Conservation (phyloP, 1,140 invertebrate species). For the Monomorium pharaonis region DNA sequence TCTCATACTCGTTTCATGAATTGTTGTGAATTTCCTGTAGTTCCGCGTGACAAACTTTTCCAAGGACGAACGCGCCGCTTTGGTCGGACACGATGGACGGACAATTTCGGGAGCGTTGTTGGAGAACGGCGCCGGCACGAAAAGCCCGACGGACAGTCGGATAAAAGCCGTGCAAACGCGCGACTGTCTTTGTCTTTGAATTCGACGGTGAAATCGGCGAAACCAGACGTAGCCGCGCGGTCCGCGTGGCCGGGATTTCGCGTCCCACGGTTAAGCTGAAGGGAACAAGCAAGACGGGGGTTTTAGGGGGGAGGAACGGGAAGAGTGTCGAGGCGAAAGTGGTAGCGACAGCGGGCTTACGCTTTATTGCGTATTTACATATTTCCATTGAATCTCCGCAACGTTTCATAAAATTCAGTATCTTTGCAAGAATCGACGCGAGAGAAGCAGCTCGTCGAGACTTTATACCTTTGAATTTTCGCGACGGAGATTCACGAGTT, state of each 20-base stretch:
- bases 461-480: conserved; percentile 72
- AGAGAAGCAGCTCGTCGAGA: conserved; percentile 63
- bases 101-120: not conserved
- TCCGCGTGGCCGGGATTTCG: conserved; percentile 24
- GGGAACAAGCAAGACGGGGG: no score
- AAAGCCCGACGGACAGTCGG: not conserved
- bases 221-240: not conserved
- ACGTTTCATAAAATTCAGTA: conserved; percentile 76
- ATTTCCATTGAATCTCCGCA: conserved; percentile 69
- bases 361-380: conserved; percentile 77
- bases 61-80: not conserved
- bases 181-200: conserved; percentile 39
- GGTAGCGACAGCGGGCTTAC: conserved; percentile 46
- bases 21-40: not conserved
- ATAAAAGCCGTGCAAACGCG: conserved; percentile 27
- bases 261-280: not conserved
- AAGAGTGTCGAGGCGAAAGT: conserved; percentile 13
- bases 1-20: not conserved
- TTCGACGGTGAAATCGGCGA: conserved; percentile 28
- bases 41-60: not conserved
- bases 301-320: no score
- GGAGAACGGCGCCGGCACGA: not conserved
- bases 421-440: conserved; percentile 68
- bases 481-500: conserved; percentile 67
- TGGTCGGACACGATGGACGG: not conserved